Evolutionary conservation across 2,113 vertebrate species (phyloP), one percentile per base, ranked within the genome.

Genomic region (Catagonus wagneri): DNA sequence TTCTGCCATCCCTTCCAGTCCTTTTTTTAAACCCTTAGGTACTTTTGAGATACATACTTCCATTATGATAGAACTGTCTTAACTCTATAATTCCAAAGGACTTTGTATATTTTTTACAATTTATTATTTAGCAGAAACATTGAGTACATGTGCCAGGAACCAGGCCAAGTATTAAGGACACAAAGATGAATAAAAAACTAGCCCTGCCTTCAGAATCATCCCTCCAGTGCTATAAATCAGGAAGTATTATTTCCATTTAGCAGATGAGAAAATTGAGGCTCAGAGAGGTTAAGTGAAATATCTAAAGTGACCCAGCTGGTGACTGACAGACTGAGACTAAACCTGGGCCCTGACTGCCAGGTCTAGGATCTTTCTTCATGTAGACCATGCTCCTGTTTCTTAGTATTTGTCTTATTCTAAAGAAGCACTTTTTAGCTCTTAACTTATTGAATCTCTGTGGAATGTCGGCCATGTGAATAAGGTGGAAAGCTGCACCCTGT

Each of bases 1-100:
- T 92, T 83, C 39, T 91, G 14, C 9, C 58, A 9, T 93, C 15
- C 52, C 36, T 87, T 91, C 65, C 19, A 68, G 63, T 93, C 65
- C 69, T 96, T 94, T 94, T n/a, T 76, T 39, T 27, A 81, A 85
- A 72, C 44, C 89, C 19, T 32, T 22, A 22, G 68, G 44, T 56
- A 50, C 78, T 69, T 95, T 91, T 89, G 72, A 89, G 23, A 32
- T 13, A 36, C 11, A 52, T 10, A 19, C 79, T 81, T 36, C 29
- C 36, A 23, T 81, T 90, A 89, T 36, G 19, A 22, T 71, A 44
- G 23, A 84, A n/a, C 50, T 25, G 3, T 83, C 68, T 83, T 92
- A 92, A 65, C 50, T 80, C 23, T 90, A 2, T 80, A 81, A 92
- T 83, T 89, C 50, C 23, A 52, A 66, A 89, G 56, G 32, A 79